Conservation (phyloP, 64 coral and sea anemone genomes). For the Stichodactyla mertensii region DNA sequence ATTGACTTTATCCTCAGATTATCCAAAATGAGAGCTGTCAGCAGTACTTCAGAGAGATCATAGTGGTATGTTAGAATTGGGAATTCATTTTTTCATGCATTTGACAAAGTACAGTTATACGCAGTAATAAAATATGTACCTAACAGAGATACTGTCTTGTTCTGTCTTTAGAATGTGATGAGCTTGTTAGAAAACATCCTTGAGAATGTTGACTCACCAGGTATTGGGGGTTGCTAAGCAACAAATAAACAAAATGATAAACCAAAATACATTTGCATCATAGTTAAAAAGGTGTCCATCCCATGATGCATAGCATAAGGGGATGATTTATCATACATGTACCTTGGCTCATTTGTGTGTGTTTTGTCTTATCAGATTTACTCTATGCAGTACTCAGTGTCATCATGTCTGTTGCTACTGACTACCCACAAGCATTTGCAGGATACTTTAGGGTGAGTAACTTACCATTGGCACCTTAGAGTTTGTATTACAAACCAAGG, state of each 20-base stretch:
- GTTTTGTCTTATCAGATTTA: conserved; percentile 56
- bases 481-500: not conserved
- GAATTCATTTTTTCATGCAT: no score
- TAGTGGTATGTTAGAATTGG: conserved; percentile 17
- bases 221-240: not conserved
- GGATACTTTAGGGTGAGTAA: conserved; percentile 87
- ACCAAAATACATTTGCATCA: not conserved
- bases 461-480: not conserved
- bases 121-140: not conserved
- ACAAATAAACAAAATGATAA: no score
- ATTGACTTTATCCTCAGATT: not conserved
- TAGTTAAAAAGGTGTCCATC: no score
- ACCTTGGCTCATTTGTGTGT: not conserved
- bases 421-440: conserved; percentile 93
- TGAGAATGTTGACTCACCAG: conserved; percentile 94
- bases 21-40: conserved; percentile 17
- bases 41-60: conserved; percentile 13
- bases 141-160: not conserved
- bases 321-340: no score
- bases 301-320: no score
- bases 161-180: conserved; percentile 69
- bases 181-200: conserved; percentile 85
- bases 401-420: conserved; percentile 89
- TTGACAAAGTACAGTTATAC: no score
- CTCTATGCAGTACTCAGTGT: conserved; percentile 80